phyloP scores from a whole-genome alignment of 2,888 invertebrate genomes.

The Drosophila mercatorum region DNA sequence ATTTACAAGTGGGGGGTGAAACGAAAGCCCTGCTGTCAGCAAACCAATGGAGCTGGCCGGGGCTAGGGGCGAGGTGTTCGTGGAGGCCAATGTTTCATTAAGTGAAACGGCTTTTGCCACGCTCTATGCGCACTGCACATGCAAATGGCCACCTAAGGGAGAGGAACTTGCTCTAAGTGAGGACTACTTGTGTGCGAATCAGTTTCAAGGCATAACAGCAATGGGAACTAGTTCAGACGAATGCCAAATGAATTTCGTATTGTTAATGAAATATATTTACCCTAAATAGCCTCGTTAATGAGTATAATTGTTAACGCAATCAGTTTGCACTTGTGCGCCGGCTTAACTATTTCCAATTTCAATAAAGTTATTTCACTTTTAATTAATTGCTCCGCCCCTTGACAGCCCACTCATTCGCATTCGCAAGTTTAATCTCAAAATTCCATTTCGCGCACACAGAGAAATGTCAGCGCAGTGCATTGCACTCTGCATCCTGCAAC shows the following conservation, averaged over 20 bases:
- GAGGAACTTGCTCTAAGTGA: slow-evolving; percentile 18
- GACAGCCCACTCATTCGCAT: slow-evolving; percentile 21
- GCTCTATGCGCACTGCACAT: slow-evolving; percentile 40
- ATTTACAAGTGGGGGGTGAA: slow-evolving; percentile 49
- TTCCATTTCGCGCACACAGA: slow-evolving; percentile 50
- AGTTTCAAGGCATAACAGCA: slow-evolving; percentile 11
- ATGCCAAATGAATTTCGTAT: not conserved
- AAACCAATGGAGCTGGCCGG: not conserved
- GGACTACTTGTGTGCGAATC: slow-evolving; percentile 30
- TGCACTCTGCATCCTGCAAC: slow-evolving; percentile 58
- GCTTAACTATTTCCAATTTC: not conserved
- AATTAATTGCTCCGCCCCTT: slow-evolving; percentile 38
- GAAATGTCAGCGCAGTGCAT: slow-evolving; percentile 67
- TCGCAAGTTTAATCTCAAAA: slow-evolving; percentile 66
- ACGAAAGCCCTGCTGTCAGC: slow-evolving; percentile 50
- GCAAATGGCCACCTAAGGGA: slow-evolving; percentile 37
- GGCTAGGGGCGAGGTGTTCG: slow-evolving; percentile 1
- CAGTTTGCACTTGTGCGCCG: not conserved
- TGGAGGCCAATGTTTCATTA: slow-evolving; percentile 72
- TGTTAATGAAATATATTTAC: not conserved
- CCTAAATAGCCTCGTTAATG: not conserved
- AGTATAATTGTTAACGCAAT: not conserved
- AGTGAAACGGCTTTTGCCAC: slow-evolving; percentile 60
- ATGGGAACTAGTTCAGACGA: slow-evolving; percentile 20
- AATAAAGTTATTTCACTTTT: slow-evolving; percentile 30